Evolutionary conservation across 2,797 vertebrate genomes (phyloP), one percentile per base, ranked within the genome.

Genomic region (Neoniphon sammara): DNA sequence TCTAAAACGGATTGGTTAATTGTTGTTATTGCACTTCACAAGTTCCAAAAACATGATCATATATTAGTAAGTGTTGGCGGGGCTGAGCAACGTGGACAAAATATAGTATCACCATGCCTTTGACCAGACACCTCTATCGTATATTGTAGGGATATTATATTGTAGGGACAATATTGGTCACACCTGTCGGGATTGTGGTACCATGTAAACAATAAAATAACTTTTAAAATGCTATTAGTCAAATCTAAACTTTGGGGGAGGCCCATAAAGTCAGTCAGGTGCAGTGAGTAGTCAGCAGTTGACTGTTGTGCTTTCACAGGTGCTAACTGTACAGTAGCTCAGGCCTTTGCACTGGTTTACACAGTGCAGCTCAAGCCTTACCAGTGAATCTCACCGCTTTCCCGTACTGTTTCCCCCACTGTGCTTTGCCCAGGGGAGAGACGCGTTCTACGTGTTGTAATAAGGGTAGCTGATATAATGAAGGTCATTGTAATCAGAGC

Each of bases 401-500:
- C 77, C 75, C 87, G 86, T 80, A 85, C 83, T 84, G 91, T 89
- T 87, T 86, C 88, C 90, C 91, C 89, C 84, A 88, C 89, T 88
- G 87, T 80, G 91, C 85, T 80, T 85, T 75, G 82, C 94, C 89
- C 90, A 69, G 63, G 93, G 92, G 92, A 94, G 71, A 57, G 75
- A 81, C 80, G 83, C 85, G 81, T 91, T 92, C 86, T 89, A 89
- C 87, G 89, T 93, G 92, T 92, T 93, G 92, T 94, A 93, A 93
- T 93, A 94, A 94, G 92, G 92, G 84, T 85, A 91, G 90, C 93
- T 94, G 93, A 94, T 95, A 94, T 94, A 94, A 94, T 94, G 93
- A 94, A 94, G 94, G 93, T 95, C 94, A 94, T 93, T 94, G 91
- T 94, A 94, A 94, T 95, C 94, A 94, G 85, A 92, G 93, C 92